These are phyloP conservation scores for Sardina pilchardus DNA, from an alignment of 2,113 vertebrate species.

Conservation along the genomic window DNA sequence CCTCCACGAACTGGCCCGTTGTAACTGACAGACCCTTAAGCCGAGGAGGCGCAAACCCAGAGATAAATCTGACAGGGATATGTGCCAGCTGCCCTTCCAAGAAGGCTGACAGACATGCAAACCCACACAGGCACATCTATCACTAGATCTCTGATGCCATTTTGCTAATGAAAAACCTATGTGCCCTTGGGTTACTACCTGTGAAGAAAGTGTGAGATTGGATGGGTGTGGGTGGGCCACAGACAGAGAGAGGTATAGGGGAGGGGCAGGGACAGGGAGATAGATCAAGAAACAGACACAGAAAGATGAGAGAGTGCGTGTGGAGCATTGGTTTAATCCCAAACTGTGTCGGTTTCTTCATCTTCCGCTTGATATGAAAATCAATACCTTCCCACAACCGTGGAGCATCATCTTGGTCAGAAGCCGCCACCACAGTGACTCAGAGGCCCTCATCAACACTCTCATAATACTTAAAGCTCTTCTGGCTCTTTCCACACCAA, in stretches of 20 bases:
- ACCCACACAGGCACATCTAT: neutral
- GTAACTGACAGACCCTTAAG: conserved; percentile 48
- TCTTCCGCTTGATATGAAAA: neutral
- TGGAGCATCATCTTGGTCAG: neutral
- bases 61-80: conserved; percentile 47
- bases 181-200: neutral
- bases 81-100: neutral
- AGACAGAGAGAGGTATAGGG: conserved; percentile 17
- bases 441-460: neutral
- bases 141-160: neutral
- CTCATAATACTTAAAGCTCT: neutral
- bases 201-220: neutral
- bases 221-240: neutral
- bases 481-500: neutral
- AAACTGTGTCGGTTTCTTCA: neutral
- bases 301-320: neutral
- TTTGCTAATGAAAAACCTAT: conserved; percentile 15
- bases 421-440: neutral
- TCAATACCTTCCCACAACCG: neutral
- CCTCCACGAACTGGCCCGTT: neutral
- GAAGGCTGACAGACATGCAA: neutral
- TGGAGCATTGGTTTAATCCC: neutral
- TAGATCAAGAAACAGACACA: conserved; percentile 1
- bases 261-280: neutral
- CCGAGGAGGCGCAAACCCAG: conserved; percentile 57